Percentiles rank a stretch among this genome's conserved stretches.
phyloP scores from a whole-genome alignment of 2,888 invertebrate species.

The Creontiades dilutus region DNA sequence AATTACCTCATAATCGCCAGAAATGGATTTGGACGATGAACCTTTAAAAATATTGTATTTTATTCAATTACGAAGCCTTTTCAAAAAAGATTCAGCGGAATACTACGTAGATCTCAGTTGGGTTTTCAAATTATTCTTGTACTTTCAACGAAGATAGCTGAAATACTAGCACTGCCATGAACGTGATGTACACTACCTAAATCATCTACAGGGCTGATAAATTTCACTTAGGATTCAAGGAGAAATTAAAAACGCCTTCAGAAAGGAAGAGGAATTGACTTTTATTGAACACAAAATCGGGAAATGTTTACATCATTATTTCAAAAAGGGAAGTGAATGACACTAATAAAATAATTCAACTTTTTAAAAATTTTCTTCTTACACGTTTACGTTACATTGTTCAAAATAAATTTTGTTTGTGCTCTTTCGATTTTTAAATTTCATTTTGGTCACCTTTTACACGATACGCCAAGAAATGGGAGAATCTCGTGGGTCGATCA shows the following conservation, averaged over 20 bases:
- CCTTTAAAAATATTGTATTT: too few species aligned
- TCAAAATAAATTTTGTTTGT: slow-evolving; percentile 60
- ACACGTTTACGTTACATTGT: slow-evolving; percentile 9
- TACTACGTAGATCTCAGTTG: too few species aligned
- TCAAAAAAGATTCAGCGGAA: too few species aligned
- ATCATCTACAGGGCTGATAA: too few species aligned
- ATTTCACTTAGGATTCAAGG: too few species aligned
- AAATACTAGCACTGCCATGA: too few species aligned
- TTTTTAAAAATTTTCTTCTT: background rate
- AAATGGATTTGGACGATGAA: too few species aligned
- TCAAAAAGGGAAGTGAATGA: slow-evolving; percentile 28
- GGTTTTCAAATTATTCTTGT: too few species aligned
- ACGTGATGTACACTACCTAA: too few species aligned
- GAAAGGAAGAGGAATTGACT: slow-evolving; percentile 66
- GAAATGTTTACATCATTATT: slow-evolving; percentile 55
- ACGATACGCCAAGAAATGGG: slow-evolving; percentile 4
- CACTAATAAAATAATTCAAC: slow-evolving; percentile 48
- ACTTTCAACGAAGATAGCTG: too few species aligned
- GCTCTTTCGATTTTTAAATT: slow-evolving; percentile 33
- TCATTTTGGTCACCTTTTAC: slow-evolving; percentile 5
- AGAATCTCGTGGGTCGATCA: background rate
- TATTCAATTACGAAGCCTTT: too few species aligned
- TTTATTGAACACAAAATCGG: slow-evolving; percentile 65
- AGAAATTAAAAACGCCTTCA: slow-evolving; percentile 23
- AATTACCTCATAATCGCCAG: too few species aligned